Percentiles rank a stretch among this genome's conserved stretches.
These are phyloP conservation scores for Margaritifera margaritifera DNA, from an alignment of 2,888 invertebrate genomes.

Conservation along the genomic window DNA sequence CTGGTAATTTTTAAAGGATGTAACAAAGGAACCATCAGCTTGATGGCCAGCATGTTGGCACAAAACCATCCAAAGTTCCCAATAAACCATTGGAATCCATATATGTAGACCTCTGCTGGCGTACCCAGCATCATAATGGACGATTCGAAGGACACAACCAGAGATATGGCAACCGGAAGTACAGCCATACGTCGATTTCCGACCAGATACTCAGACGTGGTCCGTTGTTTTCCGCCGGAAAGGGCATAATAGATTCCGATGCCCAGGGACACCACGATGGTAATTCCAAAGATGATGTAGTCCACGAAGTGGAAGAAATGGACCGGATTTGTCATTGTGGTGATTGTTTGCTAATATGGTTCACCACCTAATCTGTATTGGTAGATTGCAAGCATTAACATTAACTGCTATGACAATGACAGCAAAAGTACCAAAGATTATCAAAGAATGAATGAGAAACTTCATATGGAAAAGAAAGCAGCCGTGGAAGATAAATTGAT, in stretches of 20 bases:
- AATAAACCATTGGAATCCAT: slow-evolving; percentile 46
- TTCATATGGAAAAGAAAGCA: no score
- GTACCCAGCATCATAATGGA: no score
- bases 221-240: slow-evolving; percentile 19
- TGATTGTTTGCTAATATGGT: no score
- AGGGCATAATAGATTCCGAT: slow-evolving; percentile 25
- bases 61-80: slow-evolving; percentile 40
- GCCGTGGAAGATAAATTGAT: no score
- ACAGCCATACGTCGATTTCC: slow-evolving; percentile 24
- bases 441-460: no score
- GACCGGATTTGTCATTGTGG: not conserved
- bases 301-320: slow-evolving; percentile 11
- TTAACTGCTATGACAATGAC: no score
- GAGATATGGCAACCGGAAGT: slow-evolving; percentile 23
- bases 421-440: no score
- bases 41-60: slow-evolving; percentile 40
- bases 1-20: slow-evolving; percentile 55
- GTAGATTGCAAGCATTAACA: no score
- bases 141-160: not conserved
- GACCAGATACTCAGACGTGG: slow-evolving; percentile 19
- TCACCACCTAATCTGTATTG: no score
- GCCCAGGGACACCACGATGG: slow-evolving; percentile 18
- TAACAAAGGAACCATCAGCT: slow-evolving; percentile 46
- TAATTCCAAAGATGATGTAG: slow-evolving; percentile 17
- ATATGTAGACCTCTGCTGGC: slow-evolving; percentile 41